phyloP scores from a whole-genome alignment of 2,888 invertebrate species.

The Aromia moschata region DNA sequence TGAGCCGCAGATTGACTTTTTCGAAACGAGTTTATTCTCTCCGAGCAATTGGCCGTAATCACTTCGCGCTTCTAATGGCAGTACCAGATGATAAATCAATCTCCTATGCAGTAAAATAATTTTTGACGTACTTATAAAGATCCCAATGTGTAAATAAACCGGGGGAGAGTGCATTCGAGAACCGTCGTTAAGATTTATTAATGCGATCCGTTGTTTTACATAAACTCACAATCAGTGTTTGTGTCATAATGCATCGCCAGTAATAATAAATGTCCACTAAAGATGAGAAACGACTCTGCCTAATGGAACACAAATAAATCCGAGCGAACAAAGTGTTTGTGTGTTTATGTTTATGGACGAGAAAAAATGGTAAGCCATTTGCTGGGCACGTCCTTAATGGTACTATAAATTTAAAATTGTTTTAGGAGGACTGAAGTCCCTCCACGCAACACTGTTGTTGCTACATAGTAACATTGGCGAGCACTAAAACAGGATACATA shows the following conservation, averaged over 20 bases:
- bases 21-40: background rate
- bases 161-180: background rate
- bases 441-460: background rate
- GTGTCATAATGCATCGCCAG: background rate
- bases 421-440: background rate
- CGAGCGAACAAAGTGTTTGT: background rate
- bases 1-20: too few species aligned
- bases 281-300: background rate
- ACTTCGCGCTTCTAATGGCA: background rate
- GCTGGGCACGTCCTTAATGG: background rate
- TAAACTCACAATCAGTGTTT: slow-evolving; percentile 1
- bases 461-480: too few species aligned
- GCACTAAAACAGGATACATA: too few species aligned
- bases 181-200: slow-evolving; percentile 10
- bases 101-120: background rate
- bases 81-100: slow-evolving; percentile 5
- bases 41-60: slow-evolving; percentile 2
- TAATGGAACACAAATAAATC: background rate
- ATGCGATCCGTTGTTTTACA: slow-evolving; percentile 4
- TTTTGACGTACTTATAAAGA: background rate
- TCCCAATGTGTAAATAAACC: background rate
- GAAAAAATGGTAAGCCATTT: background rate
- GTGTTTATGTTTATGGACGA: background rate
- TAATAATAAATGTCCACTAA: slow-evolving; percentile 1
- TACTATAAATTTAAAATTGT: background rate